phyloP scores from a whole-genome alignment of 2,797 vertebrate species.

The Pangasius krempfi region DNA sequence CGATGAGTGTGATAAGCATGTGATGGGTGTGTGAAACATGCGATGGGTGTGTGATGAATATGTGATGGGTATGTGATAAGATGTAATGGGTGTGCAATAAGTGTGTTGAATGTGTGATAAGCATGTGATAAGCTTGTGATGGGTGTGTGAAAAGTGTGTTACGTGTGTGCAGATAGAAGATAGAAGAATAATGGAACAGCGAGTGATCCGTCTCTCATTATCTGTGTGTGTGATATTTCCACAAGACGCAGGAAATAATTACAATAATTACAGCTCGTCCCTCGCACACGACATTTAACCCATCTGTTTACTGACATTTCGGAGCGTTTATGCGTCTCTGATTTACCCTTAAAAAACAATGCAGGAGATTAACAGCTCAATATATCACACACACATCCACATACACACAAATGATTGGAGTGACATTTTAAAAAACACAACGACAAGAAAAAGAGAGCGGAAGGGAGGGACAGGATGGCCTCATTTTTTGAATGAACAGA shows the following conservation, averaged over 20 bases:
- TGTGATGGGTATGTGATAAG: background rate
- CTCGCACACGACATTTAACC: slow-evolving; percentile 65
- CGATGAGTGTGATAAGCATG: background rate
- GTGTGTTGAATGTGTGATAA: background rate
- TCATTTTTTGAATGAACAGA: slow-evolving; percentile 16
- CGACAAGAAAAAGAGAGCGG: background rate
- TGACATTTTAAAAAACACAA: slow-evolving; percentile 28
- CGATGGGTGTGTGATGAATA: background rate
- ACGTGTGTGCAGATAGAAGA: background rate
- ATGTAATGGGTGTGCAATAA: background rate
- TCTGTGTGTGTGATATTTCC: slow-evolving; percentile 54
- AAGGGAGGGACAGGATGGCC: background rate
- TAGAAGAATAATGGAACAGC: background rate
- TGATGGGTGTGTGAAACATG: background rate
- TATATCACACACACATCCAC: background rate
- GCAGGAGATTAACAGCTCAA: slow-evolving; percentile 59
- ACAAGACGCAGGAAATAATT: slow-evolving; percentile 51
- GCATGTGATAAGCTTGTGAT: background rate
- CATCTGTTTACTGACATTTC: slow-evolving; percentile 72
- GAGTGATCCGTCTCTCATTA: background rate
- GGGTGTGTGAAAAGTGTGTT: background rate
- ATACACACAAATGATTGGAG: background rate
- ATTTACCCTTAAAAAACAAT: slow-evolving; percentile 54
- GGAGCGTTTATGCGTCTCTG: slow-evolving; percentile 69
- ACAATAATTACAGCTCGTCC: slow-evolving; percentile 67